Evolutionary conservation across 1,140 invertebrate species (phyloP), one percentile per base, ranked within the genome.

Genomic region (Caenorhabditis remanei): DNA sequence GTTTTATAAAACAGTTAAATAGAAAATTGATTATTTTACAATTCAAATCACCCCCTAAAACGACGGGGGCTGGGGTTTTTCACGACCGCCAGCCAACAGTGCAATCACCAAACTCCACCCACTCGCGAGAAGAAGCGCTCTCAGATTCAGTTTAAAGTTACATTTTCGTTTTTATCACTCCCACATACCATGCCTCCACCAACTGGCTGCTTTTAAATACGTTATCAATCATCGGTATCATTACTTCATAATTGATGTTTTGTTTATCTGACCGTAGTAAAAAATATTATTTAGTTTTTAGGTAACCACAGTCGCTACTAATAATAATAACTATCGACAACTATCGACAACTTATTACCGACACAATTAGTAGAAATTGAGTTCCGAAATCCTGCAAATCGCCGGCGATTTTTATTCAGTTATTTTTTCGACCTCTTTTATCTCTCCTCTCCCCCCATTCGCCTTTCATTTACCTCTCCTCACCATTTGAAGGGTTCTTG

Each of bases 401-500:
- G 0, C 32, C 1, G 32, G 43, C 21, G n/a, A n/a, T 4, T 19
- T 40, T 50, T n/a, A 24, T 40, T 71, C n/a, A 13, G 43, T 24
- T 40, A 8, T 79, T 40, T 14, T 50, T 48, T 79, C 46, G 71
- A 24, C 53, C 14, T 79, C 24, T 50, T 24, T 46, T n/a, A 16
- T 48, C 40, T 79, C 43, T 50, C 53, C 40, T 13, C 8, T 43
- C 40, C 24, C 19, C n/a, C 19, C 4, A 13, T 79, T 79, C 65
- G 21, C 53, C 19, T 50, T 43, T 48, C 46, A 43, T 79, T 43
- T 79, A 14, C 41, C 46, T 71, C 21, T n/a, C 21, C 50, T 9
- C 46, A 24, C 32, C 71, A 79, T 46, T 79, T 79, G 71, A 79
- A 79, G 46, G 71, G 71, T 79, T 79, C 71, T 79, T 79, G 71